Conservation (phyloP, 2,888 invertebrate genomes). For the Nyleta sp. region DNA sequence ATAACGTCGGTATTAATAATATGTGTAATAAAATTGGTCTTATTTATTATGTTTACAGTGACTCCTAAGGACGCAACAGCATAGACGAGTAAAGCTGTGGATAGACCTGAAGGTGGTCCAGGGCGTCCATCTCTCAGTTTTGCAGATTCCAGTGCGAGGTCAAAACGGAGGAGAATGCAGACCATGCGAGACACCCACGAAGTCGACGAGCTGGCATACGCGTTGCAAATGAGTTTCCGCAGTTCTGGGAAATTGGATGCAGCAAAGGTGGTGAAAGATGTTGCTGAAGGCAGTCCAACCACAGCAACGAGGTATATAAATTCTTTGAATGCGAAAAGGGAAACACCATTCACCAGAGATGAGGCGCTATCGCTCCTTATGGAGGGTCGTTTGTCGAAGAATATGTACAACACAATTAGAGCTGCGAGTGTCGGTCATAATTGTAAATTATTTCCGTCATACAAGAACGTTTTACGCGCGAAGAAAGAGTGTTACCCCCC, state of each 20-base stretch:
- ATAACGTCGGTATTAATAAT: too few species aligned
- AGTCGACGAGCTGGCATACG: slow-evolving; percentile 42
- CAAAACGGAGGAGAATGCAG: slow-evolving; percentile 24
- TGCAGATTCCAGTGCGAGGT: slow-evolving; percentile 58
- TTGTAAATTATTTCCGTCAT: slow-evolving; percentile 37
- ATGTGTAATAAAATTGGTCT: too few species aligned
- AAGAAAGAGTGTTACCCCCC: slow-evolving; percentile 45
- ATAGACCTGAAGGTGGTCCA: neutral
- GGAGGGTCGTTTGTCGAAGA: slow-evolving; percentile 37
- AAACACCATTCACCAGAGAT: slow-evolving; percentile 30
- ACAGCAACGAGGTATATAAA: slow-evolving; percentile 59
- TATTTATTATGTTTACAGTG: too few species aligned
- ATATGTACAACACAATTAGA: slow-evolving; percentile 35
- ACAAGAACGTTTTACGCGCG: slow-evolving; percentile 29
- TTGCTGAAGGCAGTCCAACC: slow-evolving; percentile 58
- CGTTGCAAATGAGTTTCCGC: slow-evolving; percentile 66
- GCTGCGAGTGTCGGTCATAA: neutral
- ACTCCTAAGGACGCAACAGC: neutral
- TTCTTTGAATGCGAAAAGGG: neutral
- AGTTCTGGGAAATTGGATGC: slow-evolving; percentile 61
- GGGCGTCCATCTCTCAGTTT: slow-evolving; percentile 61
- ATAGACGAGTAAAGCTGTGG: neutral
- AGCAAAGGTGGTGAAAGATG: slow-evolving; percentile 61
- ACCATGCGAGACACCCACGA: neutral
- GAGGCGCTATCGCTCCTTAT: slow-evolving; percentile 40